phyloP scores from a whole-genome alignment of 2,888 invertebrate genomes.

The Acheta domesticus region DNA sequence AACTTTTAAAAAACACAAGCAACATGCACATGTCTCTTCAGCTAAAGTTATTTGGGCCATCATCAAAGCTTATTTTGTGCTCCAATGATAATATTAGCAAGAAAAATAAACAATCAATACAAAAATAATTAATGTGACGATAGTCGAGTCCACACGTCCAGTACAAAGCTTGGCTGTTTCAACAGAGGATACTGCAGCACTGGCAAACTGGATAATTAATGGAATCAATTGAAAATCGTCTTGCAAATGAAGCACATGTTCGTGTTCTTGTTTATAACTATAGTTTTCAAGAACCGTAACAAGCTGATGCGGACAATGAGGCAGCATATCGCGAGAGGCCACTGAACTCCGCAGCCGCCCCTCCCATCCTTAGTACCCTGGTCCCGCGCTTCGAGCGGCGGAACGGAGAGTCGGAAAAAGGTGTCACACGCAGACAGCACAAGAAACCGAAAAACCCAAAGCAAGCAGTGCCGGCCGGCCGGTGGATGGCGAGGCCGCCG shows the following conservation, averaged over 20 bases:
- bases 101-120: constrained; percentile 36
- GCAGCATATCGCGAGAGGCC: constrained; percentile 21
- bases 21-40: constrained; percentile 23
- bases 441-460: constrained; percentile 28
- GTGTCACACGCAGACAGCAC: constrained; percentile 33
- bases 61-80: constrained; percentile 32
- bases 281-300: constrained; percentile 27
- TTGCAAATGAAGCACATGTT: constrained; percentile 36
- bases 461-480: constrained; percentile 25
- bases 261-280: constrained; percentile 27
- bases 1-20: constrained; percentile 22
- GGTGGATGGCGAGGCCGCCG: neutral
- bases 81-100: constrained; percentile 33
- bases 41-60: constrained; percentile 23
- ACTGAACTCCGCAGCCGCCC: constrained; percentile 25
- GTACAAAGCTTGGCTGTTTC: constrained; percentile 34
- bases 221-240: constrained; percentile 36
- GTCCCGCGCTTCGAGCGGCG: constrained; percentile 19
- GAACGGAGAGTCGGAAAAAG: constrained; percentile 22
- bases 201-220: constrained; percentile 37
- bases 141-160: constrained; percentile 36
- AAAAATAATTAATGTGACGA: constrained; percentile 38
- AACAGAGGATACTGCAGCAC: constrained; percentile 37
- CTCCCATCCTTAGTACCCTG: constrained; percentile 31
- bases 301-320: constrained; percentile 32